phyloP scores from a whole-genome alignment of 37 sponge, comb jelly and placozoan species.

The Halisarca cf. caerulea region DNA sequence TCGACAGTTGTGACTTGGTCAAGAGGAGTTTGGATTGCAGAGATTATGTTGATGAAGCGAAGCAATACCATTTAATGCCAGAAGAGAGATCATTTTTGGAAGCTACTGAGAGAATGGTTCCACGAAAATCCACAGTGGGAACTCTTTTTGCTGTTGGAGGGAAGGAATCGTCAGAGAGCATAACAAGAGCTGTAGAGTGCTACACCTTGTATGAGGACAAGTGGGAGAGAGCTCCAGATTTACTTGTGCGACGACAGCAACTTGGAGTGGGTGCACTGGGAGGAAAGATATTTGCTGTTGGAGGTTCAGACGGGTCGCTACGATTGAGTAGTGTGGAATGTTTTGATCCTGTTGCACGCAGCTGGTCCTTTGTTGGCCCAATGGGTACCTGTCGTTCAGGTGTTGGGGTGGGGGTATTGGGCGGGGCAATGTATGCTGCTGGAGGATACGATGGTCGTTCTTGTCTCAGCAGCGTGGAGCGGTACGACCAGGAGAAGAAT shows the following conservation, averaged over 20 bases:
- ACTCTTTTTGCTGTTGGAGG: conserved; percentile 89
- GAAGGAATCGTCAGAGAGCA: conserved; percentile 92
- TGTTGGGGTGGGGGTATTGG: conserved; percentile 90
- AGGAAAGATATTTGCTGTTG: conserved; percentile 91
- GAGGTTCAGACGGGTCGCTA: conserved; percentile 94
- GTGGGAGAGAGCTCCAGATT: conserved; percentile 72
- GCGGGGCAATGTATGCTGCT: conserved; percentile 92
- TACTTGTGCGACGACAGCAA: conserved; percentile 91
- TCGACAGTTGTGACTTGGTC: conserved; percentile 71
- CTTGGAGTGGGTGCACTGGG: conserved; percentile 85
- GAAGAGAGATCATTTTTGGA: conserved; percentile 45
- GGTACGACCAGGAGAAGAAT: conserved; percentile 90
- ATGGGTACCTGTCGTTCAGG: conserved; percentile 92
- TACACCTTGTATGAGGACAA: conserved; percentile 66
- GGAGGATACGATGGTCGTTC: conserved; percentile 89
- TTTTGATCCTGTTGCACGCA: conserved; percentile 76
- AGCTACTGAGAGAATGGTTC: conserved; percentile 58
- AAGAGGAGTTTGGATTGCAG: conserved; percentile 65
- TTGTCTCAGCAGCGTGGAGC: conserved; percentile 91
- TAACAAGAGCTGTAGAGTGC: conserved; percentile 82
- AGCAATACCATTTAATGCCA: conserved; percentile 85
- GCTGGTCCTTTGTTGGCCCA: conserved; percentile 93
- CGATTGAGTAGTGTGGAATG: conserved; percentile 95
- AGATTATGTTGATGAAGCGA: conserved; percentile 94
- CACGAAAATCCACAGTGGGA: conserved; percentile 83